Conservation (phyloP, 2,888 invertebrate genomes). For the Caenorhabditis doughertyi region DNA sequence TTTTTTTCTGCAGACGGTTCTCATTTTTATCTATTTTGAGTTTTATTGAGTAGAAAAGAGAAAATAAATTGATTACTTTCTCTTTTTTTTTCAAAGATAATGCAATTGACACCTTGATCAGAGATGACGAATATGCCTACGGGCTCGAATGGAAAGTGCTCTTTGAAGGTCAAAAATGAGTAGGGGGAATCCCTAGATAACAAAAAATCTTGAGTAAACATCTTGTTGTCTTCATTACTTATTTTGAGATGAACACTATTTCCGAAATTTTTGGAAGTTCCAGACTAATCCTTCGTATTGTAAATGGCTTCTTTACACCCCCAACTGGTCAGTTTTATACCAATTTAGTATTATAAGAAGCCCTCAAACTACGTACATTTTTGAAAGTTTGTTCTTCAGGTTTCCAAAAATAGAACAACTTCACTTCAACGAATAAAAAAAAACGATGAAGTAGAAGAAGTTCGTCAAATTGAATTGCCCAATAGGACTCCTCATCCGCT, state of each 20-base stretch:
- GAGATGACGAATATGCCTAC: conserved; percentile 14
- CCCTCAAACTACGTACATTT: conserved; percentile 7
- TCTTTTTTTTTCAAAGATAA: background rate
- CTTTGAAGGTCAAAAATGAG: conserved; percentile 1
- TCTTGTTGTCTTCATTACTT: no score
- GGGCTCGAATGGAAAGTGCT: conserved; percentile 1
- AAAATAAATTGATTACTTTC: background rate
- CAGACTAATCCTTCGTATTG: background rate
- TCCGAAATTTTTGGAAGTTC: background rate
- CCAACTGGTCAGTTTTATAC: background rate
- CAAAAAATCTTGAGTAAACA: no score
- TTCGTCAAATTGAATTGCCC: conserved; percentile 33
- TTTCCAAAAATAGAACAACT: conserved; percentile 32
- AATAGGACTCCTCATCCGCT: background rate
- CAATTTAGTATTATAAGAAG: conserved; percentile 17
- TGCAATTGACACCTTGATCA: background rate
- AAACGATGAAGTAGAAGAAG: conserved; percentile 11
- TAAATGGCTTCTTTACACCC: conserved; percentile 17
- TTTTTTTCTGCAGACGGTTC: background rate
- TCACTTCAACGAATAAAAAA: conserved; percentile 15
- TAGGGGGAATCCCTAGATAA: background rate
- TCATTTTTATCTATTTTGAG: background rate
- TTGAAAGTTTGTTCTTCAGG: conserved; percentile 3
- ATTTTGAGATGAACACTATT: background rate
- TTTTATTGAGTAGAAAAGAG: background rate